Conservation (phyloP, 2,888 invertebrate genomes). For the Bedellia somnulentella region DNA sequence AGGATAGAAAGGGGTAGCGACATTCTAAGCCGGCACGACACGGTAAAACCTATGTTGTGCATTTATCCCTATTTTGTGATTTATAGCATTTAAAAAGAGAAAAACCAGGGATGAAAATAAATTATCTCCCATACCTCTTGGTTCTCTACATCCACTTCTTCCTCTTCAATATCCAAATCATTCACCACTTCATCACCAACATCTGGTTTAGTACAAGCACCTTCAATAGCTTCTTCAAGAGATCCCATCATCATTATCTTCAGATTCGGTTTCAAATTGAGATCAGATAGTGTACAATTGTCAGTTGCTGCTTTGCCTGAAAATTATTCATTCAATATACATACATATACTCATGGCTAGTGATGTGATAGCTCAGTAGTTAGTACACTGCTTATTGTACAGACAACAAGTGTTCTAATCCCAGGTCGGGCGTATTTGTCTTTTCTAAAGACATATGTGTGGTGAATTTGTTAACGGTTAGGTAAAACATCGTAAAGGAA, state of each 20-base stretch:
- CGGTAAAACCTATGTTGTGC: no score
- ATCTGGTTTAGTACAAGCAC: conserved; percentile 77
- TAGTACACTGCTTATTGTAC: no score
- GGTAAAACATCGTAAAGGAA: no score
- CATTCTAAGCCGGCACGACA: no score
- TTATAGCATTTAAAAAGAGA: no score
- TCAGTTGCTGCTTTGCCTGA: conserved; percentile 84
- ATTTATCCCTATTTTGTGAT: no score
- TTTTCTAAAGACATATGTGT: no score
- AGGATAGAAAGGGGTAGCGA: no score
- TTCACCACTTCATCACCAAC: conserved; percentile 86
- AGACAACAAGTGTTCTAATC: no score
- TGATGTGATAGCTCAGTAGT: conserved; percentile 2
- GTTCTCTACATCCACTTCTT: conserved; percentile 65
- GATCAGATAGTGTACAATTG: conserved; percentile 70
- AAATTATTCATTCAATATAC: conserved; percentile 6
- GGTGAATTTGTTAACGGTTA: no score
- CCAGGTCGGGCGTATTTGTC: no score
- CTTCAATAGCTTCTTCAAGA: conserved; percentile 86
- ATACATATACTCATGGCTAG: neutral
- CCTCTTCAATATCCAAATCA: conserved; percentile 89
- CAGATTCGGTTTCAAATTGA: conserved; percentile 83
- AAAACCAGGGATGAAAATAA: no score
- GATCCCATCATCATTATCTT: conserved; percentile 98
- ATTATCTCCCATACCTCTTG: conserved; percentile 48